phyloP scores from a whole-genome alignment of 2,888 invertebrate species.

The Andricus quercusramuli region DNA sequence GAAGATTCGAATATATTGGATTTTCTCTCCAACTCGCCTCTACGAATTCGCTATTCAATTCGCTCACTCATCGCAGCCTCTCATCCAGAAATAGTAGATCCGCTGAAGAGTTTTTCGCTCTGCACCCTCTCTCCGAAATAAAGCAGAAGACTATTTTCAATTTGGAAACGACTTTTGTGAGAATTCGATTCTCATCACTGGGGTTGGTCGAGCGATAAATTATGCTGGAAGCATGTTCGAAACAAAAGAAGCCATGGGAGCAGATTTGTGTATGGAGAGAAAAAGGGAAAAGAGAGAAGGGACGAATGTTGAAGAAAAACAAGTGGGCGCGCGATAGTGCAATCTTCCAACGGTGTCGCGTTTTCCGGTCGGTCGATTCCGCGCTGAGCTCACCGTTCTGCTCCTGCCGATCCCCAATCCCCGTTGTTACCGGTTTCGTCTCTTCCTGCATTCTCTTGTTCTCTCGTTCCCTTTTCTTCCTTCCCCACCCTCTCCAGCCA shows the following conservation, averaged over 20 bases:
- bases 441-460: constrained; percentile 29
- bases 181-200: constrained; percentile 39
- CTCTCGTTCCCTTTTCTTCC: constrained; percentile 24
- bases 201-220: constrained; percentile 32
- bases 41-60: background rate
- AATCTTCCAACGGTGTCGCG: constrained; percentile 74
- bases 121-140: constrained; percentile 2
- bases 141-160: constrained; percentile 18
- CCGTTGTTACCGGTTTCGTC: constrained; percentile 44
- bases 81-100: background rate
- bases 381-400: constrained; percentile 61
- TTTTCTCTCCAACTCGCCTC: background rate
- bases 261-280: constrained; percentile 66
- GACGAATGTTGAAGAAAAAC: constrained; percentile 58
- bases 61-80: background rate
- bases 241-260: constrained; percentile 58
- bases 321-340: constrained; percentile 73
- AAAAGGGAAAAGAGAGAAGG: constrained; percentile 40
- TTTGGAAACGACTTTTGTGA: constrained; percentile 37
- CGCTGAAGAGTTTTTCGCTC: constrained; percentile 6
- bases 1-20: background rate
- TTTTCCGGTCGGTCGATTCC: constrained; percentile 72
- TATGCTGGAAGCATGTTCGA: constrained; percentile 30
- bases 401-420: constrained; percentile 47
- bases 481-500: constrained; percentile 21